These are phyloP conservation scores for Eustalomyia histrio DNA, from an alignment of 2,888 invertebrate species.

Conservation along the genomic window DNA sequence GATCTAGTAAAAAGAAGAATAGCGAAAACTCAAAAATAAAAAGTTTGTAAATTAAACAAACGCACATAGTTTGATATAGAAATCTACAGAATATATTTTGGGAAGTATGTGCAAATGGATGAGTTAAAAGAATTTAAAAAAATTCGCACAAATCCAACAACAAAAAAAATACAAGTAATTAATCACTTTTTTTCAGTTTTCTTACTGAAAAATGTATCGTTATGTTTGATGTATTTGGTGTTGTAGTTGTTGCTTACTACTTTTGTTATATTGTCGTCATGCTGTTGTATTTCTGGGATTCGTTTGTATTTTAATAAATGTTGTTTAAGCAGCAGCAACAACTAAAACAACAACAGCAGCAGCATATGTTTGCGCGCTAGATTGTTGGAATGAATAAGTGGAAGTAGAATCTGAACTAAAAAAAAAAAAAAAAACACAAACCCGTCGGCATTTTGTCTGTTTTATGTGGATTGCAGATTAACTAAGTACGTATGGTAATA, in stretches of 20 bases:
- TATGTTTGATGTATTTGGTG: slow-evolving; percentile 2
- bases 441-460: neutral
- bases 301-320: neutral
- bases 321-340: neutral
- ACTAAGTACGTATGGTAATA: neutral
- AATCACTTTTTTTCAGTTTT: slow-evolving; percentile 14
- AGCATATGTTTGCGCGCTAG: neutral
- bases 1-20: slow-evolving; percentile 48
- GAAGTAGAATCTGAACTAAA: neutral
- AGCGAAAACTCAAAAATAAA: neutral
- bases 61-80: no score
- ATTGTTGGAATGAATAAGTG: neutral
- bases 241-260: neutral
- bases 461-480: neutral
- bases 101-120: slow-evolving; percentile 6
- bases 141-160: slow-evolving; percentile 12
- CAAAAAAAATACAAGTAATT: slow-evolving; percentile 16
- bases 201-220: neutral
- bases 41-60: slow-evolving; percentile 9
- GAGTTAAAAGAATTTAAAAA: neutral
- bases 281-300: neutral
- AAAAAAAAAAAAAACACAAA: no score
- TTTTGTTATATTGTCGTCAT: neutral
- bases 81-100: neutral
- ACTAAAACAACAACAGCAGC: no score